A percentile compares a stretch with the other conserved stretches of the same genome.
Evolutionary conservation across 2,113 vertebrate genomes (phyloP).

Genomic region (mouse (Mus musculus)): DNA sequence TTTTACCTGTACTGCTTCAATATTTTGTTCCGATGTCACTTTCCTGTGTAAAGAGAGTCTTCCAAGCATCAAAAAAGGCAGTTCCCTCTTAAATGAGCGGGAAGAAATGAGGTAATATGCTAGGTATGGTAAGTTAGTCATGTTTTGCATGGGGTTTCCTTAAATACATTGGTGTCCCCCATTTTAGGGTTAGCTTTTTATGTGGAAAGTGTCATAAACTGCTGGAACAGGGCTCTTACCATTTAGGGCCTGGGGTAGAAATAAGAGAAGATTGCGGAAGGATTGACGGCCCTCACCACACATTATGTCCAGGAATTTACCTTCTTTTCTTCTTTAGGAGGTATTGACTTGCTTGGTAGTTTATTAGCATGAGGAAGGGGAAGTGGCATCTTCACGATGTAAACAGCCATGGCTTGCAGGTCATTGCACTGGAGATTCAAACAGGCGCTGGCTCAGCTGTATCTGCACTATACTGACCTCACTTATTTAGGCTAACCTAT

Average conservation of each 20-base stretch:
- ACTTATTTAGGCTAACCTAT: too few species aligned
- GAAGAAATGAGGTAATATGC: neutral
- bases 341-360: neutral
- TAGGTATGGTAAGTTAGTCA: neutral
- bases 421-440: conserved; percentile 4
- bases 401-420: neutral
- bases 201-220: neutral
- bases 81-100: neutral
- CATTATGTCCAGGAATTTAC: neutral
- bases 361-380: neutral
- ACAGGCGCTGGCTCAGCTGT: neutral
- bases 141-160: neutral
- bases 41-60: neutral
- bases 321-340: neutral
- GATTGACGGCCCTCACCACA: neutral
- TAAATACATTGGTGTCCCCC: neutral
- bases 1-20: neutral
- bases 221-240: neutral
- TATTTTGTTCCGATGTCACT: conserved; percentile 23
- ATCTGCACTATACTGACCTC: neutral
- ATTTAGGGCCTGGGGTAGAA: neutral
- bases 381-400: neutral
- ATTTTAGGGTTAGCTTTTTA: neutral
- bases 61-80: neutral
- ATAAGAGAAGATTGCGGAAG: neutral